Conservation (phyloP, 2,888 invertebrate genomes). For the Erebia aethiops region DNA sequence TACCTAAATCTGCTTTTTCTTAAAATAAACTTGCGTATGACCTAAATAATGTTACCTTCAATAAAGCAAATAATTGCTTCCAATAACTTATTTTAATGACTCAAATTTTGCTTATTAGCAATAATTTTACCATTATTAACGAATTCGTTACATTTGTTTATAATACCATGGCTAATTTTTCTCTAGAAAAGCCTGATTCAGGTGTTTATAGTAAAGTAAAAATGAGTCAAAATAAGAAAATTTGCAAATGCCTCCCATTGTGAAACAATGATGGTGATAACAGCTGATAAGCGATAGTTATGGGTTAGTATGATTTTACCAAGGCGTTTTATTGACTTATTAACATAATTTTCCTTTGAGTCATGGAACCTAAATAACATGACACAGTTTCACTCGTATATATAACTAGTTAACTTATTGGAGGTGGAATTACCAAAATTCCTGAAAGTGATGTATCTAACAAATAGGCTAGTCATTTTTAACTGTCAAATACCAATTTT, state of each 20-base stretch:
- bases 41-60: slow-evolving; percentile 8
- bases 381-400: no score
- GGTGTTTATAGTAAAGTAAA: slow-evolving; percentile 3
- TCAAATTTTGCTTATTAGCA: not conserved
- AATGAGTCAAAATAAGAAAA: slow-evolving; percentile 11
- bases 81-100: not conserved
- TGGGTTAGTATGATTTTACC: not conserved
- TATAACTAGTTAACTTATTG: no score
- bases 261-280: slow-evolving; percentile 4
- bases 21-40: not conserved
- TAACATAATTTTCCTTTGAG: no score
- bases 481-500: no score
- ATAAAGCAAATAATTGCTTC: slow-evolving; percentile 4
- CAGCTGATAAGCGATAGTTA: slow-evolving; percentile 4
- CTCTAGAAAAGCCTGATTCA: slow-evolving; percentile 23
- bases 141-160: slow-evolving; percentile 14
- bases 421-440: no score
- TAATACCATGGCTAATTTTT: slow-evolving; percentile 16
- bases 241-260: not conserved
- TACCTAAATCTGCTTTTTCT: no score
- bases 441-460: no score
- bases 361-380: not conserved
- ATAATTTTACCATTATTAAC: slow-evolving; percentile 4
- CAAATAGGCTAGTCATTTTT: no score
- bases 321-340: not conserved